Percentiles rank a stretch among this genome's conserved stretches.
Conservation (phyloP, 2,888 invertebrate species). For the Nebria salina region DNA sequence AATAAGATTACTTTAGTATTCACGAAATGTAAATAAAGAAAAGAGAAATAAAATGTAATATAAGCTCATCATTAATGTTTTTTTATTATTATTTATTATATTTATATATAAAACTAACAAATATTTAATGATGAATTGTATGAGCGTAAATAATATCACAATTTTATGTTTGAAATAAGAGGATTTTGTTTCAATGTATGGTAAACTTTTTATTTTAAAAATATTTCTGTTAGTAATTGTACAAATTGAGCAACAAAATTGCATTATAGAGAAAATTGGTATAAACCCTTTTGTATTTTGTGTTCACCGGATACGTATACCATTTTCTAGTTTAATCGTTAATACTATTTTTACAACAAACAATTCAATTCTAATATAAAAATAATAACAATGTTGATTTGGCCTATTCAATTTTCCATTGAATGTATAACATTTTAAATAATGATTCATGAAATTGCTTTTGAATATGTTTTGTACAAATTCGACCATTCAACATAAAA, state of each 20-base stretch:
- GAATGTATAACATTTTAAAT: neutral
- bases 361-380: neutral
- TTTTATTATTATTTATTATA: too few relatives aligned
- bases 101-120: neutral
- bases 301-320: neutral
- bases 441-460: neutral
- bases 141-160: neutral
- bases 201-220: neutral
- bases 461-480: neutral
- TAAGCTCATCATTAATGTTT: too few relatives aligned
- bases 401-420: neutral
- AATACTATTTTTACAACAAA: neutral
- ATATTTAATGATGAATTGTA: neutral
- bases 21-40: too few relatives aligned
- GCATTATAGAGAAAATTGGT: neutral
- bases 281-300: neutral
- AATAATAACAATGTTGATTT: neutral
- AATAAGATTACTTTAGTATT: too few relatives aligned
- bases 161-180: neutral
- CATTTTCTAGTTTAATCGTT: neutral
- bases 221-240: neutral
- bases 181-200: neutral
- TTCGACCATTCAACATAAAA: neutral
- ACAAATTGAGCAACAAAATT: neutral
- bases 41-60: too few relatives aligned